Base-by-base conservation (phyloP, 1,140 invertebrate species). In the Trachelipus rathkii region DNA sequence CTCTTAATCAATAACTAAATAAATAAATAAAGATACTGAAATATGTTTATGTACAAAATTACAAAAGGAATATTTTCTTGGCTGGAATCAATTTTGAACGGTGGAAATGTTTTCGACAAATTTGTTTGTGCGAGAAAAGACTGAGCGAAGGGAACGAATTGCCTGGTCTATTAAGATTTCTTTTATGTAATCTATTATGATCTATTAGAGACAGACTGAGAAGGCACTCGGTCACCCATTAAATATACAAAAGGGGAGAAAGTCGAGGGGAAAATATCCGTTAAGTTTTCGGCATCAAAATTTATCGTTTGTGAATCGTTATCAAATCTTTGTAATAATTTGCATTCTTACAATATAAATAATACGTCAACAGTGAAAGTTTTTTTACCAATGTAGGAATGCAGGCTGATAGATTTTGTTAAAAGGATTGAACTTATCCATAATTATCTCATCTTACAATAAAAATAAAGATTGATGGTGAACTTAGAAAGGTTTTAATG, bases 181-280 rank as follows among this genome's bases (percentile, higher is more conserved):
- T 77, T 73, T 77, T 60, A 60, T 60, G 50, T 60, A 19, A 60
- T 60, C 50, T 60, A 60, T 60, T 77, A 77, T 77, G 76, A 77
- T 77, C 76, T 77, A 77, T 77, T 77, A 77, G 76, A 66, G 76
- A 77, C 76, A 77, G 76, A 77, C 73, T 77, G 76, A 73, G 72
- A 44, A 71, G 76, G 76, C 76, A 77, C 76, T 72, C 71, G 71
- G 23, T 60, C 72, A 73, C 72, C 76, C 76, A 77, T 77, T 73
- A 73, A 77, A 77, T 60, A 71, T 72, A 77, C 76, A 67, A 73
- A 66, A 71, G 76, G 66, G 24, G 73, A 71, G 43, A 73, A 68
- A 60, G 7, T 60, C 68, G 76, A 60, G 72, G 67, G 66, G 19
- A 21, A 71, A 44, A 23, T 45, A 72, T 45, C 33, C 71, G 19